A percentile compares a stretch with the other conserved stretches of the same genome.
These are phyloP conservation scores for Chloroceryle aenea DNA, from an alignment of 2,113 vertebrate species.

Conservation along the genomic window DNA sequence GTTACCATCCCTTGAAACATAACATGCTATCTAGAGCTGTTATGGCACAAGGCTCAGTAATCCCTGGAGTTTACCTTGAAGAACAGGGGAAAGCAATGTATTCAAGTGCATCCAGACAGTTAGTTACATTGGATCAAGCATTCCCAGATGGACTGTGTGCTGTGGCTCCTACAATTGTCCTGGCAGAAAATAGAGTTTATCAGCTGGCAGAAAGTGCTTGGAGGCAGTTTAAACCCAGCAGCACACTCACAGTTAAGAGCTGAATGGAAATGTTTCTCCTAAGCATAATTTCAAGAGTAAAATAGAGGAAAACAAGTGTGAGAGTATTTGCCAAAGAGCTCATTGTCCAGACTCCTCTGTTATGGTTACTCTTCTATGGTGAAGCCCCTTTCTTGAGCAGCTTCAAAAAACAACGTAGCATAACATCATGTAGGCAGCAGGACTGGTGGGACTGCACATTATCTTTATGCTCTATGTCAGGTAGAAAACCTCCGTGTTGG, in stretches of 20 bases:
- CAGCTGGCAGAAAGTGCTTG: background rate
- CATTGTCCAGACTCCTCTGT: background rate
- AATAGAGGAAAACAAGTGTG: background rate
- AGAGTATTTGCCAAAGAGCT: background rate
- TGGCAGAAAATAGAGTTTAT: background rate
- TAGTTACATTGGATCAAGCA: background rate
- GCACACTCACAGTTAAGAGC: background rate
- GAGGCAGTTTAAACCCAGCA: background rate
- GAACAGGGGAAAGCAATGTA: background rate
- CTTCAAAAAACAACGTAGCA: background rate
- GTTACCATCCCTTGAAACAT: background rate
- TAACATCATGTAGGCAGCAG: background rate
- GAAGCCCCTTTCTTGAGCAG: background rate
- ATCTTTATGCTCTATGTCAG: background rate
- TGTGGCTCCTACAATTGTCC: background rate
- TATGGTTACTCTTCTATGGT: background rate
- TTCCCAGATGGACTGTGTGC: background rate
- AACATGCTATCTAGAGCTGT: background rate
- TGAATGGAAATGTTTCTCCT: background rate
- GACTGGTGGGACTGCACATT: background rate
- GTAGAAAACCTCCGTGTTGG: rapidly evolving
- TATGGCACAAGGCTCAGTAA: background rate
- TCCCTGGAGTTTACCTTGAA: background rate
- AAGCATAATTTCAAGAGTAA: background rate
- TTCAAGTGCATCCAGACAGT: background rate